A percentile compares a stretch with the other conserved stretches of the same genome.
Evolutionary conservation across 2,888 invertebrate genomes (phyloP).

Genomic region (Agonopterix subpropinquella): DNA sequence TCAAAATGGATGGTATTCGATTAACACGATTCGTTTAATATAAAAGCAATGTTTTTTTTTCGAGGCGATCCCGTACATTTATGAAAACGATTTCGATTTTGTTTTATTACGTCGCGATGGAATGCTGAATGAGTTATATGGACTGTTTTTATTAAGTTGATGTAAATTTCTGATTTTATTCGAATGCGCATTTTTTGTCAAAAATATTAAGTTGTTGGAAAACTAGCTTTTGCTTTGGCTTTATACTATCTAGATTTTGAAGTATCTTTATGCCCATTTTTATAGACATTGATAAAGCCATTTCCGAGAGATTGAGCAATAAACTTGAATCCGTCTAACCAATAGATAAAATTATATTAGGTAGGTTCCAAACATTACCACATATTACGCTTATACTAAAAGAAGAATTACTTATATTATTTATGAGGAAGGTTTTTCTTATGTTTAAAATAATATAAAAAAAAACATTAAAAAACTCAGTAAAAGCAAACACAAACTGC

Average conservation of each 20-base stretch:
- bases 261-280: background rate
- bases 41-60: slow-evolving; percentile 5
- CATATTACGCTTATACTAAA: no score
- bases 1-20: slow-evolving; percentile 31
- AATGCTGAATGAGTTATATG: no score
- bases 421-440: no score
- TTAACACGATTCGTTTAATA: slow-evolving; percentile 26
- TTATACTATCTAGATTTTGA: background rate
- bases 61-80: background rate
- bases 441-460: no score
- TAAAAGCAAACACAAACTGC: no score
- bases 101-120: background rate
- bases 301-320: background rate
- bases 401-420: no score
- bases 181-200: background rate
- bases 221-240: no score
- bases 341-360: no score
- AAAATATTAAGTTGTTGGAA: background rate
- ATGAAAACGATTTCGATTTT: slow-evolving; percentile 3
- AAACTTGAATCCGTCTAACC: no score
- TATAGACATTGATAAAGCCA: background rate
- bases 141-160: background rate
- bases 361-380: no score
- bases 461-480: no score
- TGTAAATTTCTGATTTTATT: background rate